phyloP scores from a whole-genome alignment of 1,140 invertebrate genomes.

The Drosophila lowei region DNA sequence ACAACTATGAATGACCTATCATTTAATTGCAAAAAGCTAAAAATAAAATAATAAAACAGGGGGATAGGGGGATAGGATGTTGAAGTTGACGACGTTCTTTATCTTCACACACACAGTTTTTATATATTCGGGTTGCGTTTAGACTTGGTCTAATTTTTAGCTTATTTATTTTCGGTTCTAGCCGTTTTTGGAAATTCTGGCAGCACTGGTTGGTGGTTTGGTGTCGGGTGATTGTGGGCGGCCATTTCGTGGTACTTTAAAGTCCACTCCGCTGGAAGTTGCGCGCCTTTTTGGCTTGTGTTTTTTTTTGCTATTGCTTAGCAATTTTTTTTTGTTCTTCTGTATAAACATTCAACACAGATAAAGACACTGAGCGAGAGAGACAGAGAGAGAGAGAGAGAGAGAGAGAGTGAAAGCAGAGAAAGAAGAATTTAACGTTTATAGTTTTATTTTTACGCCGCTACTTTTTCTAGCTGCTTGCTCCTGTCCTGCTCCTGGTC shows the following conservation, averaged over 20 bases:
- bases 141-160: too few relatives aligned
- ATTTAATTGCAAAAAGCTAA: too few relatives aligned
- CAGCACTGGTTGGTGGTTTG: background rate
- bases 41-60: too few relatives aligned
- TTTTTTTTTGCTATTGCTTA: constrained; percentile 45
- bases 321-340: constrained; percentile 17
- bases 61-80: too few relatives aligned
- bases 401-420: background rate
- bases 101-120: too few relatives aligned
- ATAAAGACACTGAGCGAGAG: background rate
- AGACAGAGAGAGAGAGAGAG: background rate
- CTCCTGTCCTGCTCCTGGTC: constrained; percentile 27
- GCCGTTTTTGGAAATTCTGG: too few relatives aligned
- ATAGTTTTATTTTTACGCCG: constrained; percentile 45
- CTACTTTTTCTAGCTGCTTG: too few relatives aligned
- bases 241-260: constrained; percentile 69
- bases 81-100: too few relatives aligned
- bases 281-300: constrained; percentile 38
- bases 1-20: too few relatives aligned
- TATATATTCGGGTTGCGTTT: too few relatives aligned
- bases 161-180: too few relatives aligned
- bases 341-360: too few relatives aligned
- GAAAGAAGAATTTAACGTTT: constrained; percentile 12
- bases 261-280: constrained; percentile 48
- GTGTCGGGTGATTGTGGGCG: constrained; percentile 12